Evolutionary conservation across 1,140 invertebrate species (phyloP), one percentile per base, ranked within the genome.

Genomic region (Monochamus saltuarius): DNA sequence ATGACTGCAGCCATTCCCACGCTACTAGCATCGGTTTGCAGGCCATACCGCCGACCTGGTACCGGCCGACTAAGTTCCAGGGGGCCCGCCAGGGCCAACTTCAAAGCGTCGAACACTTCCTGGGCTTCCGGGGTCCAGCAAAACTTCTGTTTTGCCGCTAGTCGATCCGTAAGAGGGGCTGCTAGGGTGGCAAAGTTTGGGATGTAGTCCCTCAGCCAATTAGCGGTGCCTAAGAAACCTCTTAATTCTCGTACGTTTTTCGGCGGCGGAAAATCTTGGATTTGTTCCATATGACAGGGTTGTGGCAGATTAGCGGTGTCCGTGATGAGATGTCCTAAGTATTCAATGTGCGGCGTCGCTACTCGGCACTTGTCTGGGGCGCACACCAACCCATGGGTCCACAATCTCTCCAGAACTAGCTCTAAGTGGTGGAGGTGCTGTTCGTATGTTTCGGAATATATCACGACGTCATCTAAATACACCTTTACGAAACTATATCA

Each of bases 171-270:
- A 7, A 71, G 9, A 0, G 70, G 63, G 0, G 56, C 54, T 0
- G 68, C 39, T 0, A 64, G 8, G 4, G 53, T 14, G 0, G 69
- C 59, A 11, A 61, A 67, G 7, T 60, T 6, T 0, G 68, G 64
- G 0, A 70, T 45, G 22, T 70, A 73, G 39, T 73, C 69, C 11
- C 68, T 34, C 0, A 74, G 9, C 68, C 70, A 73, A 14, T 63
- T 59, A 16, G 66, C 67, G 0, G 67, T 47, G 0, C 65, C 69
- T 2, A 65, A 16, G 67, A 59, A 49, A 55, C 65, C 8, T 69
- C 46, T 55, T 65, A 76, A 36, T 52, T 56, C 42, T 1, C 2
- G 34, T 52, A 8, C n/a, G 46, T n/a, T n/a, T n/a, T n/a, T n/a
- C n/a, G 9, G 64, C 61, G 1, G 4, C 2, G 43, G 36, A 1